Base-by-base conservation (phyloP, 2,797 vertebrate genomes). In the Poecilia picta region DNA sequence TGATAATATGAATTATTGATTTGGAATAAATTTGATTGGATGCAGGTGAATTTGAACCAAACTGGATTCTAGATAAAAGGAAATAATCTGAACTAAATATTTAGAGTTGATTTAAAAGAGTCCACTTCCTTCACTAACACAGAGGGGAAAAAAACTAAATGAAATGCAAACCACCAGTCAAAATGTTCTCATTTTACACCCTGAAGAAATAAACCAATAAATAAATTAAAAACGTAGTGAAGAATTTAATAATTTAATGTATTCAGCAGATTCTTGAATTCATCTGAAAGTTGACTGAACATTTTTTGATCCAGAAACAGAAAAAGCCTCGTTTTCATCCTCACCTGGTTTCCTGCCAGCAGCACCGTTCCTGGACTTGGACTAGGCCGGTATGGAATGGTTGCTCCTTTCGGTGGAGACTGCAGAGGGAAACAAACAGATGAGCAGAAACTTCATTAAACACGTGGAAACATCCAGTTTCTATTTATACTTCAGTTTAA, bases 321-420 rank as follows among this genome's bases (percentile, higher is more conserved):
- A 70, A n/a, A 25, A 20, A 39, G 2, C 1, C 62, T 10, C 11
- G 3, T 11, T 39, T 25, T 68, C 8, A 0, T 68, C 8, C 76
- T 95, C 90, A 98, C 98, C 97, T 98, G 97, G 95, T 97, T 98
- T 93, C 97, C 96, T 36, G 97, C 96, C 77, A 98, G 95, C 79
- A 98, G 95, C 80, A 98, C 95, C 0, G 97, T 93, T 73, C 97
- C 97, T 45, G 97, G 95, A 72, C 94, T 94, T 33, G 97, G 96
- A 81, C 96, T 96, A n/a, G 98, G 98, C 76, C 98, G 95, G 90
- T 98, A 98, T 0, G 98, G 97, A 86, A 98, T 98, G 4, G 98
- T 98, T 47, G 98, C 97, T 84, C 98, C 98, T 92, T 98, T 98
- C 0, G 97, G 98, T 77, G 98, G 98, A n/a, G 97, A 98, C 97